A percentile compares a stretch with the other conserved stretches of the same genome.
Conservation (phyloP, 2,113 vertebrate species). For the Dascyllus trimaculatus region DNA sequence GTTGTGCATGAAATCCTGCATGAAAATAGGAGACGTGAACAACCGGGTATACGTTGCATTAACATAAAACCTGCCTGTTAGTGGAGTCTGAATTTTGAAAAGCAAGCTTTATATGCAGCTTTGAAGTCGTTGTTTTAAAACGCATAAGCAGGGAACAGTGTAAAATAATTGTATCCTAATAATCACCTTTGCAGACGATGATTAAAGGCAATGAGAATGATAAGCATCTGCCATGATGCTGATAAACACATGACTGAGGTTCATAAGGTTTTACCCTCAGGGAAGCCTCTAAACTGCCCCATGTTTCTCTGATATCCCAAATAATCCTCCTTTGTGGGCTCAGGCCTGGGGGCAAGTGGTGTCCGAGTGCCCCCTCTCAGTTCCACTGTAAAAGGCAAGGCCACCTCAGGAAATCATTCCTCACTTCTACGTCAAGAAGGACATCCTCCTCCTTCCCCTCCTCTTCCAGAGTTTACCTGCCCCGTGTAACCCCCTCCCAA, state of each 20-base stretch:
- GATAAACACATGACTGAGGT: constrained; percentile 30
- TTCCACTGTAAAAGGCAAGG: constrained; percentile 34
- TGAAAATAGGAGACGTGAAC: constrained; percentile 12
- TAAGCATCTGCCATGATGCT: constrained; percentile 55
- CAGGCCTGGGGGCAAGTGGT: constrained; percentile 26
- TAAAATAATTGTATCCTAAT: constrained; percentile 23
- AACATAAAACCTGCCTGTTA: not conserved
- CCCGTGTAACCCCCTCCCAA: constrained; percentile 18
- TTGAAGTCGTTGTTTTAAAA: not conserved
- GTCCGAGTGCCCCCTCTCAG: constrained; percentile 15
- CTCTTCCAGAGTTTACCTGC: constrained; percentile 43
- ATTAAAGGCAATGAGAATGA: constrained; percentile 64
- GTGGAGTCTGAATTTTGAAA: not conserved
- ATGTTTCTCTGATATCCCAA: constrained; percentile 61
- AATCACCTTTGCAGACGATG: constrained; percentile 26
- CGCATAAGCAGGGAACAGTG: not conserved
- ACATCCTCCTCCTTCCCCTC: constrained; percentile 67
- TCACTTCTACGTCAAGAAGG: constrained; percentile 75
- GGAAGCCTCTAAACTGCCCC: constrained; percentile 25
- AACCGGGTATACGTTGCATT: not conserved
- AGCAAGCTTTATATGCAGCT: not conserved
- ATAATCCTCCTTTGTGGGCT: constrained; percentile 46
- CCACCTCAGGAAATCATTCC: constrained; percentile 65
- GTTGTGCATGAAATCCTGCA: constrained; percentile 45
- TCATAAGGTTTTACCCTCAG: constrained; percentile 15